Base-by-base conservation (phyloP, 2,888 invertebrate genomes). In the Dexiosoma caninum region DNA sequence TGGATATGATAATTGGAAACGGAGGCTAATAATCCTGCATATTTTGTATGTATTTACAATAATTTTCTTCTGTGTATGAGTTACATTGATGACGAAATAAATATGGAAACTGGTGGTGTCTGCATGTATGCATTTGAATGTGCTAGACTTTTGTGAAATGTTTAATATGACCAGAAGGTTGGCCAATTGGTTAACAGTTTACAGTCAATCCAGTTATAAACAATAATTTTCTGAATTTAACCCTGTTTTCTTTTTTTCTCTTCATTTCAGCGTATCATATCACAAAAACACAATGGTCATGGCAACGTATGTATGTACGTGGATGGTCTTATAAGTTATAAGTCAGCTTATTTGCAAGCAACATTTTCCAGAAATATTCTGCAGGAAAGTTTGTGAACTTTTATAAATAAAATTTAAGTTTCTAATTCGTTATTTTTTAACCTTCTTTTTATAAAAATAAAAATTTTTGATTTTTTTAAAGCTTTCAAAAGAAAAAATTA, bases 1-100 rank as follows among this genome's bases (percentile, higher is more conserved):
- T 64, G 72, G 76, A 81, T 81, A 81, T 77, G 81, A 81, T 81
- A 81, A 81, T 81, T 81, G 81, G 81, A 77, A 77, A 77, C 77
- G 77, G 77, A 77, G 77, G 77, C 72, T 72, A 81, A 81, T 81
- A 81, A 72, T 81, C 81, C 81, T 51, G 77, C 19, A 72, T 37
- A 62, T 72, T 62, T n/a, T n/a, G n/a, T n/a, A n/a, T 42, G 35
- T 23, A 55, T 62, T 35, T 16, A 19, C 62, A 70, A 70, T 62
- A 55, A 51, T 49, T 49, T 59, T 1, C 16, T 42, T 5, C 16
- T 32, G 12, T 27, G 46, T 44, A n/a, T 62, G 64, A 55, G 62
- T 67, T 53, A 44, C 53, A 70, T 60, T 69, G 69, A 64, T 64
- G 79, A 64, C 57, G 59, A 75, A 51, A 49, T 19, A n/a, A n/a